phyloP scores from a whole-genome alignment of 37 sponge, comb jelly and placozoan genomes.

The Amphimedon queenslandica region DNA sequence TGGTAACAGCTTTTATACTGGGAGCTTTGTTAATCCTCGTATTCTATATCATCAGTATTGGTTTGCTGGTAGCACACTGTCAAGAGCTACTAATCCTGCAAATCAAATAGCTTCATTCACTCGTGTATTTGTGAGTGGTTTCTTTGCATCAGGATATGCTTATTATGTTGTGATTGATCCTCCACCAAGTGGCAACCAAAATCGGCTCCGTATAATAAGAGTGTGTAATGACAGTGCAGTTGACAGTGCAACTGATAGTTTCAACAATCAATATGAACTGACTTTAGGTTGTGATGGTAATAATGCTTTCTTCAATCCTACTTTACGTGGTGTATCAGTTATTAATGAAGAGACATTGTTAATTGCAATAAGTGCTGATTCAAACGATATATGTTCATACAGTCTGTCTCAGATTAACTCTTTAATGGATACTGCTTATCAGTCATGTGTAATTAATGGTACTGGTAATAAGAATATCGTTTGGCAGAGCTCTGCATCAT shows the following conservation, averaged over 20 bases:
- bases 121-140: slow-evolving; percentile 2
- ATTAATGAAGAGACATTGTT: slow-evolving; percentile 2
- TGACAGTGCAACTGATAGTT: background rate
- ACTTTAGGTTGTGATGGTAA: background rate
- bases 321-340: background rate
- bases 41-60: background rate
- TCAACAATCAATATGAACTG: slow-evolving; percentile 6
- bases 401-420: slow-evolving; percentile 1
- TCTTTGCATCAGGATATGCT: background rate
- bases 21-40: background rate
- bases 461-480: background rate
- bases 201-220: background rate
- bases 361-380: background rate
- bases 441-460: background rate
- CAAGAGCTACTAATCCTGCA: background rate
- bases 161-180: slow-evolving; percentile 7
- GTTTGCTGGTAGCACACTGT: background rate
- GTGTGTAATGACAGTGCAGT: background rate
- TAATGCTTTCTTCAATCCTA: background rate
- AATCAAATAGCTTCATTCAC: background rate
- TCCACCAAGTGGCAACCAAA: too few species aligned
- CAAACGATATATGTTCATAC: slow-evolving; percentile 5
- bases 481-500: too few species aligned
- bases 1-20: background rate
- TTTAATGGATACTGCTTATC: background rate